Base-by-base conservation (phyloP, 2,797 vertebrate species). In the Leptodactylus fallax region DNA sequence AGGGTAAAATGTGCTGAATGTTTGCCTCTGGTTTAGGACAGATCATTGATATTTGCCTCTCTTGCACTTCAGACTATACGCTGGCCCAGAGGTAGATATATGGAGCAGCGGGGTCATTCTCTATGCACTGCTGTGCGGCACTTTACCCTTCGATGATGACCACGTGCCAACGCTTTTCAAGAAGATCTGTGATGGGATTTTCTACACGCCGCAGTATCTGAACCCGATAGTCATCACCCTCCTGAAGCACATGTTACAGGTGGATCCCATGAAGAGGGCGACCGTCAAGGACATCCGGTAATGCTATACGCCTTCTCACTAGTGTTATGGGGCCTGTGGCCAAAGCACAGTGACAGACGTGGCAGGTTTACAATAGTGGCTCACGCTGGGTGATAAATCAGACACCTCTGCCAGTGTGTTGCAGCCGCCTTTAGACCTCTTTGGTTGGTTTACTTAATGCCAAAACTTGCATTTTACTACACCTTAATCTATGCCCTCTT, bases 61-160 rank as follows among this genome's bases (percentile, higher is more conserved):
- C 36, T 36, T 81, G 53, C 25, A 1, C 16, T 47, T 71, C 93
- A 99, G 98, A 89, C 93, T 99, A 87, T 99, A 99, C 82, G 98
- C 98, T 81, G 98, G 98, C 79, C 98, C 98, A 69, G 98, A 99
- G 93, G 98, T 99, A 84, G 98, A 99, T 88, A 99, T 99, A 92
- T 99, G 98, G 98, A 99, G 98, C 95, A 99, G 98, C 51, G 98
- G 98, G 0, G 98, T 99, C 91, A 99, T 99, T 91, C 97, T 99
- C n/a, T 99, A 99, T 21, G 98, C 98, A 67, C 93, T 99, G 90
- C 92, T 99, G 83, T 99, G 98, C 8, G 98, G 98, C 88, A 99
- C 98, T 0, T 96, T 99, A 89, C 98, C 98, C 2, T 99, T 99
- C 60, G 98, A 99, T 83, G 98, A 99, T 53, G 98, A 99, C 93